Percentiles rank a stretch among this genome's conserved stretches.
Evolutionary conservation across 2,113 vertebrate species (phyloP).

Genomic region (Cephalophus harveyi): DNA sequence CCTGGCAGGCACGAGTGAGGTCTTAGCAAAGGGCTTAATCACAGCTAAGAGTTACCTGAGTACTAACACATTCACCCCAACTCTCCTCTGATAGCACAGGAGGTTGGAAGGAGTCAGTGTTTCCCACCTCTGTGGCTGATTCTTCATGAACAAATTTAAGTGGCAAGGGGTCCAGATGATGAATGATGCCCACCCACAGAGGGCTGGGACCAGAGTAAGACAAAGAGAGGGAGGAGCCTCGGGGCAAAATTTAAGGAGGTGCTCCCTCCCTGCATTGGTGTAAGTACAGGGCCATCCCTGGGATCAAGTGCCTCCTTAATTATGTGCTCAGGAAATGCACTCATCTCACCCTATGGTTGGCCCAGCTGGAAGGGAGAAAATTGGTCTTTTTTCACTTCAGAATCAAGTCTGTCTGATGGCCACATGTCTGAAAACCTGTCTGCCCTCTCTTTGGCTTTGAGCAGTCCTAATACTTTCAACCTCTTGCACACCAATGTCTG

Average conservation of each 20-base stretch:
- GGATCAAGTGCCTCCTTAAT: neutral
- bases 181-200: neutral
- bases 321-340: neutral
- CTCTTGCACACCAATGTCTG: neutral
- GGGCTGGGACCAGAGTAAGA: neutral
- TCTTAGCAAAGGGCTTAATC: neutral
- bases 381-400: neutral
- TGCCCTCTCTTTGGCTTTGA: neutral
- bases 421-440: neutral
- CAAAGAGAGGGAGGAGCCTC: neutral
- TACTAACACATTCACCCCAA: neutral
- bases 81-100: neutral
- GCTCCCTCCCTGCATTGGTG: rapidly evolving
- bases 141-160: neutral
- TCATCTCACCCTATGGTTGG: neutral
- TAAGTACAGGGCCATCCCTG: neutral
- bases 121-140: neutral
- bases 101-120: neutral
- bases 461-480: neutral
- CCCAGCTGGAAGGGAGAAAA: neutral
- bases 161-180: neutral
- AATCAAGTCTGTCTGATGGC: neutral
- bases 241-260: neutral
- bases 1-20: neutral
- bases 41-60: neutral